Conservation (phyloP, 2,113 vertebrate genomes). For the Notiomystis cincta region DNA sequence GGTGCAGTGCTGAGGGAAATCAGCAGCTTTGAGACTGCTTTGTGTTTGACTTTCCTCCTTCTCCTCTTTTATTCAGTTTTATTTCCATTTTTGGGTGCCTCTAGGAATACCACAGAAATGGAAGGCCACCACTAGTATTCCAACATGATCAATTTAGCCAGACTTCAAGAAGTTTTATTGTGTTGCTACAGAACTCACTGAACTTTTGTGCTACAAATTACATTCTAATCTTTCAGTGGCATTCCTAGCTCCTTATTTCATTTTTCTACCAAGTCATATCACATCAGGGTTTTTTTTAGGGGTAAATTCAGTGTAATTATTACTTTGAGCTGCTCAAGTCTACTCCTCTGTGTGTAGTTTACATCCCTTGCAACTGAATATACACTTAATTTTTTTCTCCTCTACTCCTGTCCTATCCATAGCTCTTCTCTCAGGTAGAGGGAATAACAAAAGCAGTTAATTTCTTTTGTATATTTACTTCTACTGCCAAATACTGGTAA, state of each 20-base stretch:
- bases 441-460: background rate
- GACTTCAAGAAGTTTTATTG: background rate
- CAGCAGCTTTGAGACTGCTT: rapidly evolving
- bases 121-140: background rate
- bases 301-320: background rate
- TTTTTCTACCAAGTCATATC: background rate
- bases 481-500: background rate
- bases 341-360: background rate
- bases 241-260: background rate
- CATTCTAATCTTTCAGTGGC: background rate
- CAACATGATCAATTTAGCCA: background rate
- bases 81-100: background rate
- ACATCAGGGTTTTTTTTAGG: background rate
- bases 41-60: background rate
- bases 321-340: background rate
- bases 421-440: background rate
- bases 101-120: background rate
- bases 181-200: background rate
- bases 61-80: background rate
- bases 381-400: background rate
- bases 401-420: rapidly evolving
- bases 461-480: background rate
- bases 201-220: background rate
- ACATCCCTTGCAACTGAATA: background rate
- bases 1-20: background rate